Conservation (phyloP, 2,888 invertebrate species). For the Pristionchus entomophagus region DNA sequence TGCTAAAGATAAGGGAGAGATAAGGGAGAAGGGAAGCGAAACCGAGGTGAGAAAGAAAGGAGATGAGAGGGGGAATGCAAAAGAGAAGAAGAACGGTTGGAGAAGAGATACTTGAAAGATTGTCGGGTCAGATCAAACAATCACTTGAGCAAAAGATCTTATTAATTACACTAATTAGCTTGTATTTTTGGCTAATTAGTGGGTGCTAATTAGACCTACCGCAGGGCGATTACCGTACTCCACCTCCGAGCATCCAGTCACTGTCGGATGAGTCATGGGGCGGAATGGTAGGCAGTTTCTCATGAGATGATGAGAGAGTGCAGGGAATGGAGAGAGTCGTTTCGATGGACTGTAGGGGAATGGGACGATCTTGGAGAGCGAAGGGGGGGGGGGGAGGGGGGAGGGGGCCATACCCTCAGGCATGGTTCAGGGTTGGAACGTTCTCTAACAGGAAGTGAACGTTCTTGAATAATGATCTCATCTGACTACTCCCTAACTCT, state of each 20-base stretch:
- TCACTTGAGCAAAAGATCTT: neutral
- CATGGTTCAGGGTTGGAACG: too few relatives aligned
- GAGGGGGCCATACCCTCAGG: too few relatives aligned
- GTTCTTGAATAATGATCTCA: too few relatives aligned
- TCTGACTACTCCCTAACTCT: too few relatives aligned
- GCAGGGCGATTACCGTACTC: neutral
- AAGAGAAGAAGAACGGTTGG: neutral
- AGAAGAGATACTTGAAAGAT: slow-evolving; percentile 12
- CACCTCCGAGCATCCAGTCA: neutral
- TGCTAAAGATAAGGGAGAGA: slow-evolving; percentile 26
- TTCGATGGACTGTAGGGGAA: neutral
- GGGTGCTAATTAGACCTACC: neutral
- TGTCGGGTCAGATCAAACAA: neutral
- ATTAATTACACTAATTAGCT: neutral
- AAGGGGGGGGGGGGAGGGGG: neutral
- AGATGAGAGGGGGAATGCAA: neutral
- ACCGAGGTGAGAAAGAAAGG: slow-evolving; percentile 22
- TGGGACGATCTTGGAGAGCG: neutral
- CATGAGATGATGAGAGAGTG: neutral
- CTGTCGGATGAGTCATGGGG: neutral
- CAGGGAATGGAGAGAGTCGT: neutral
- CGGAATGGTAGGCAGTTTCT: neutral
- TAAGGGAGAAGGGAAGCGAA: slow-evolving; percentile 15
- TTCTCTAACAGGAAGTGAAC: too few relatives aligned
- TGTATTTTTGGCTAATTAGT: neutral